Conservation (phyloP, 2,888 invertebrate genomes). For the Sphaerophoria rueppellii region DNA sequence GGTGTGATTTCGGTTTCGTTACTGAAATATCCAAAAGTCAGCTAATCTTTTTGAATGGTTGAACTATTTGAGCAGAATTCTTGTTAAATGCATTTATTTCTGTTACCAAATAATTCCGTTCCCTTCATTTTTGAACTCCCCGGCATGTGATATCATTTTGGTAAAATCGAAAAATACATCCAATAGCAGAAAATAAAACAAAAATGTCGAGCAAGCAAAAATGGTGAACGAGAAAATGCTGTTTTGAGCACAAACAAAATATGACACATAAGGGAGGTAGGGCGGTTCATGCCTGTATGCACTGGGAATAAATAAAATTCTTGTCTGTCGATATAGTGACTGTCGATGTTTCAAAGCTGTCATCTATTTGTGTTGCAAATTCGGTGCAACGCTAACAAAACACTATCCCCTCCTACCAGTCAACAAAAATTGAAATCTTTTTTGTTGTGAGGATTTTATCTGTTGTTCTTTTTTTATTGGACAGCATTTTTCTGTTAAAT, state of each 20-base stretch:
- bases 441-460: constrained; percentile 16
- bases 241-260: constrained; percentile 56
- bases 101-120: constrained; percentile 61
- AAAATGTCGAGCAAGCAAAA: constrained; percentile 58
- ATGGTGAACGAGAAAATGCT: constrained; percentile 62
- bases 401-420: constrained; percentile 13
- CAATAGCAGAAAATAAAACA: constrained; percentile 5
- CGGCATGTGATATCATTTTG: constrained; percentile 52
- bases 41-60: constrained; percentile 41
- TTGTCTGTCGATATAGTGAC: constrained; percentile 28
- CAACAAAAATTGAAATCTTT: constrained; percentile 45
- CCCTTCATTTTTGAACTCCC: constrained; percentile 27
- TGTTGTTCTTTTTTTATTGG: neutral
- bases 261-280: constrained; percentile 40
- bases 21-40: constrained; percentile 51
- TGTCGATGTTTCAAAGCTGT: constrained; percentile 61
- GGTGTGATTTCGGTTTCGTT: constrained; percentile 15
- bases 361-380: constrained; percentile 71
- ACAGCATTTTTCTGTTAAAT: constrained; percentile 34
- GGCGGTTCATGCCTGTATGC: constrained; percentile 5
- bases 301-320: constrained; percentile 1
- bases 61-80: neutral
- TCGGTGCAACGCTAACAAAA: constrained; percentile 64
- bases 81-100: constrained; percentile 15
- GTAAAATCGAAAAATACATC: constrained; percentile 39